Conservation (phyloP, 1,140 invertebrate species). For the Pachyrhynchus sulphureomaculatus region DNA sequence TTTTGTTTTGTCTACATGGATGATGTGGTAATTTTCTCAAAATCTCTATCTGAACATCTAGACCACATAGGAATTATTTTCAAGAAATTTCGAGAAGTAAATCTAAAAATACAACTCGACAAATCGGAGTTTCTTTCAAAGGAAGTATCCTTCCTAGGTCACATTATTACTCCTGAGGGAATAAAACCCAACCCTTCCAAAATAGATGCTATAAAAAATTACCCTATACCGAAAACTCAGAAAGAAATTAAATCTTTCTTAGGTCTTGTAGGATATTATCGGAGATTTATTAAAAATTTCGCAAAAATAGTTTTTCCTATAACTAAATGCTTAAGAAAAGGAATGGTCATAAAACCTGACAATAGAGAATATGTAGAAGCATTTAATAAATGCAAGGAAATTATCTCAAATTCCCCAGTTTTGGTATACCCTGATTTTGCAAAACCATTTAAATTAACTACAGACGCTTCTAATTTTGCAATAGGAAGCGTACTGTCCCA, state of each 20-base stretch:
- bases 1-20: conserved; percentile 46
- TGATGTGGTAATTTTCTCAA: conserved; percentile 39
- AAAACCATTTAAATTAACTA: conserved; percentile 45
- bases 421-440: conserved; percentile 43
- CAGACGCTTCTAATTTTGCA: conserved; percentile 47
- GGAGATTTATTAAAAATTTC: conserved; percentile 33
- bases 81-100: conserved; percentile 32
- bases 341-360: not conserved
- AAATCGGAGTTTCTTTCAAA: not conserved
- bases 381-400: conserved; percentile 42
- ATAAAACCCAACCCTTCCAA: conserved; percentile 24
- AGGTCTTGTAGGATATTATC: conserved; percentile 28
- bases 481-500: conserved; percentile 47
- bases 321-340: conserved; percentile 40
- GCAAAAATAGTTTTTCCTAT: not conserved
- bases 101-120: conserved; percentile 40
- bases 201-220: conserved; percentile 15
- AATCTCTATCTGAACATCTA: conserved; percentile 35
- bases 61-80: conserved; percentile 33
- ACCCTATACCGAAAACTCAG: conserved; percentile 15
- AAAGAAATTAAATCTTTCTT: conserved; percentile 30
- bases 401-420: conserved; percentile 43
- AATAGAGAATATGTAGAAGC: conserved; percentile 5
- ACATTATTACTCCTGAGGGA: conserved; percentile 13
- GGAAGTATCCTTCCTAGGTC: conserved; percentile 22